Base-by-base conservation (phyloP, 2,797 vertebrate genomes). In the Pseudotriccus pelzelni region DNA sequence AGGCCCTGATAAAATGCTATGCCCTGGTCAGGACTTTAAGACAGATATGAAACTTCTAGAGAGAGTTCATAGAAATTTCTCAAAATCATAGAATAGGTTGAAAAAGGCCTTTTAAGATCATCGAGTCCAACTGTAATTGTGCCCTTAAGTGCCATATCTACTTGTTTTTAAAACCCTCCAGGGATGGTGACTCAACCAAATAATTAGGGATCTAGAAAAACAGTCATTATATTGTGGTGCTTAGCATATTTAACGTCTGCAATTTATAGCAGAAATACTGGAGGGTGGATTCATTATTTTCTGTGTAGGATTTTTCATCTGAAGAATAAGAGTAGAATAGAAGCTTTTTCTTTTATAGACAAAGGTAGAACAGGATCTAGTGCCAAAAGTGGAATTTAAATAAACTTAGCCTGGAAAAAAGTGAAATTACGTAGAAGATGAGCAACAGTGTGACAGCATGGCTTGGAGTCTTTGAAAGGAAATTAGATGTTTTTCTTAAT, bases 51-150 rank as follows among this genome's bases (percentile, higher is more conserved):
- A 80, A 52, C 44, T 68, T 93, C 25, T 41, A 28, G 34, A 49
- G 14, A 55, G 12, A 56, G 32, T 64, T 92, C 18, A 21, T 37
- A 46, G 36, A 84, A 67, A 60, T 81, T 72, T 28, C 2, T 56
- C 56, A 41, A 76, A 89, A 82, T 69, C 5, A 5, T 37, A 37
- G 23, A 69, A 47, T 81, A 36, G 15, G 5, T 34, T 87, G 52
- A n/a, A 67, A 72, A 80, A 76, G 49, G 76, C 28, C 37, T 72
- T 77, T 79, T 52, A 23, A 67, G 30, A 49, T 50, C 11, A 50
- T 60, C 0, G 2, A 84, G 32, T 84, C 28, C 7, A 72, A 3
- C 34, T 3, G 0, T 70, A 47, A 79, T 0, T 4, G 0, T 52
- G 37, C 60, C 18, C 20, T 6, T 43, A 32, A 52, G 30, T 37